These are phyloP conservation scores for Podilymbus podiceps DNA, from an alignment of 2,113 vertebrate genomes.

Conservation along the genomic window DNA sequence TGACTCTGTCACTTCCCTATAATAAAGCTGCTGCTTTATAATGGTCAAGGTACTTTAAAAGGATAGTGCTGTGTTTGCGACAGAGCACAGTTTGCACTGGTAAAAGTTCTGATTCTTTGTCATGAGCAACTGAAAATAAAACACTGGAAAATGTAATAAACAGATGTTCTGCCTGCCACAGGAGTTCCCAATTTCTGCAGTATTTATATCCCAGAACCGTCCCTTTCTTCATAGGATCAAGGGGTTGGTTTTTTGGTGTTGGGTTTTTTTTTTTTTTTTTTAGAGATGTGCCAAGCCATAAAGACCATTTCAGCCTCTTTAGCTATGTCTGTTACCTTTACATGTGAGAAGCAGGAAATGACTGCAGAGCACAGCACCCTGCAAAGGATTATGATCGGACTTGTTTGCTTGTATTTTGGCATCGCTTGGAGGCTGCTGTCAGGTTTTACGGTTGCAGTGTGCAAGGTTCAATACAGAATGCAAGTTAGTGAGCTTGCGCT, in stretches of 20 bases:
- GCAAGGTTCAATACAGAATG: background rate
- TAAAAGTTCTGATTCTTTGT: background rate
- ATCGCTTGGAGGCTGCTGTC: background rate
- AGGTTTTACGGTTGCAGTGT: background rate
- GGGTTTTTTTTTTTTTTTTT: conserved; percentile 29
- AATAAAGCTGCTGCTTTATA: conserved; percentile 1
- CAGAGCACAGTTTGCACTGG: background rate
- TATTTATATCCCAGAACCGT: conserved; percentile 48
- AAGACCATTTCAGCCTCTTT: background rate
- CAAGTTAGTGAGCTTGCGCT: background rate
- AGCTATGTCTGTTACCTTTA: conserved; percentile 18
- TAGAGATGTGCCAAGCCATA: conserved; percentile 41
- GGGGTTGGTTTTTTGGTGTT: too few species aligned
- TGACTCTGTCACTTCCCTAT: background rate
- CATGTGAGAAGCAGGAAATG: conserved; percentile 42
- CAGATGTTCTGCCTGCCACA: conserved; percentile 59
- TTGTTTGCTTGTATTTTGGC: conserved; percentile 16
- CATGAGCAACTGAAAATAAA: conserved; percentile 52
- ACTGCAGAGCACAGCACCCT: background rate
- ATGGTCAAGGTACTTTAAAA: background rate
- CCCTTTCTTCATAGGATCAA: conserved; percentile 42
- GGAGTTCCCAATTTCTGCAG: background rate
- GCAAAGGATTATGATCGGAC: background rate
- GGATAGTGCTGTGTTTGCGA: background rate
- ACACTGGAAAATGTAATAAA: conserved; percentile 53